Conservation (phyloP, 2,888 invertebrate genomes). For the Thereva unica region DNA sequence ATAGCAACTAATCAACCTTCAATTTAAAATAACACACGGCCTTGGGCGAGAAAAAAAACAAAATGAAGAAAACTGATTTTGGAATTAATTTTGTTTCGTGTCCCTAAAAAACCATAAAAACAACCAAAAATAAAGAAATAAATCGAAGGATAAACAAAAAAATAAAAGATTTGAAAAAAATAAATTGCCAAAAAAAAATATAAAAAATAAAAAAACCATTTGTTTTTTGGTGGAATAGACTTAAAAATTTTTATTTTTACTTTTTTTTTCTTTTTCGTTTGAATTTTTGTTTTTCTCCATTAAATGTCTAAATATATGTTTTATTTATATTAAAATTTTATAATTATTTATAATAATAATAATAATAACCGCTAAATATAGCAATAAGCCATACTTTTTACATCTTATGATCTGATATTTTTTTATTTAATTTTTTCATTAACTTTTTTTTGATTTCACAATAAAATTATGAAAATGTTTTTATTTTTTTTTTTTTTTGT, state of each 20-base stretch:
- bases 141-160: not conserved
- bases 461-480: not conserved
- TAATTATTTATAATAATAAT: constrained; percentile 23
- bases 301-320: constrained; percentile 33
- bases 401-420: constrained; percentile 30
- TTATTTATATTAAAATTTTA: constrained; percentile 32
- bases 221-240: constrained; percentile 32
- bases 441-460: constrained; percentile 6
- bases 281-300: constrained; percentile 15
- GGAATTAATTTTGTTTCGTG: too few species aligned
- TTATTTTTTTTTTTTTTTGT: not conserved
- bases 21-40: too few species aligned
- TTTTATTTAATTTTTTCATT: constrained; percentile 8
- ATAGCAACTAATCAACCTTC: too few species aligned
- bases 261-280: constrained; percentile 28
- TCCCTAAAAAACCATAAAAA: not conserved
- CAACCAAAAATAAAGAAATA: constrained; percentile 1
- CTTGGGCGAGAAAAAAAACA: too few species aligned
- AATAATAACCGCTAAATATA: constrained; percentile 22
- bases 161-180: not conserved
- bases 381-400: constrained; percentile 26
- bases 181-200: not conserved
- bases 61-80: too few species aligned
- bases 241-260: constrained; percentile 35
- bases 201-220: constrained; percentile 15